A percentile compares a stretch with the other conserved stretches of the same genome.
phyloP scores from a whole-genome alignment of 2,888 invertebrate species.

The Eudemis profundana region DNA sequence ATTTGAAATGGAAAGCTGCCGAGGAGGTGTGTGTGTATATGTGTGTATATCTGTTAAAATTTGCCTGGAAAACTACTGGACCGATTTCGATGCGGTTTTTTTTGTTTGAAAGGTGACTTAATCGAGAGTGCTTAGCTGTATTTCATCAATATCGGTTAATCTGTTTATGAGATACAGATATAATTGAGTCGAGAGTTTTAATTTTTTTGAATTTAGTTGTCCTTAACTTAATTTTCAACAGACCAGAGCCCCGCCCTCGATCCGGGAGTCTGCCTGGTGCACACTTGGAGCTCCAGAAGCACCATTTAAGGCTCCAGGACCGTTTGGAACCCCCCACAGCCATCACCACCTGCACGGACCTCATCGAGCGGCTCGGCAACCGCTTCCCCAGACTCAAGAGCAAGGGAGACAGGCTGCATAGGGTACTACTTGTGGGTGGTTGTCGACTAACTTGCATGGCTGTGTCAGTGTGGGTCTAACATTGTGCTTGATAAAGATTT shows the following conservation, averaged over 20 bases:
- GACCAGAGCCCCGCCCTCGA: conserved; percentile 57
- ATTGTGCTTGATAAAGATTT: not conserved
- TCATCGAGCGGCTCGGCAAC: conserved; percentile 82
- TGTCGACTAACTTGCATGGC: not conserved
- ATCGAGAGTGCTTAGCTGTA: too few species aligned
- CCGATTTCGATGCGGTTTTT: too few species aligned
- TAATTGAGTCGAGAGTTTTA: too few species aligned
- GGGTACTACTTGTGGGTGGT: conserved; percentile 73
- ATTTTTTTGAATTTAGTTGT: too few species aligned
- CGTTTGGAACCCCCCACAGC: conserved; percentile 55
- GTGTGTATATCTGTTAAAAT: too few species aligned
- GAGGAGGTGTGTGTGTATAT: too few species aligned
- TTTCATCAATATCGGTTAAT: too few species aligned
- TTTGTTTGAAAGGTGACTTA: too few species aligned
- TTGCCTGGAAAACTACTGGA: too few species aligned
- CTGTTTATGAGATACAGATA: too few species aligned
- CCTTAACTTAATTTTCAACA: not conserved
- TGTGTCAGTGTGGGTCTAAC: not conserved
- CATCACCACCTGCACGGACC: conserved; percentile 65
- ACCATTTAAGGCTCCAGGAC: conserved; percentile 51
- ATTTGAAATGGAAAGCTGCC: too few species aligned
- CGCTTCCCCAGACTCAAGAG: conserved; percentile 80
- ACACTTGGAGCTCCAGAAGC: conserved; percentile 53
- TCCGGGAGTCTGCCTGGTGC: conserved; percentile 72
- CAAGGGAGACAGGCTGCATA: conserved; percentile 85